Percentiles rank a stretch among this genome's conserved stretches.
Conservation (phyloP, 2,888 invertebrate species). For the Smittia sp. region DNA sequence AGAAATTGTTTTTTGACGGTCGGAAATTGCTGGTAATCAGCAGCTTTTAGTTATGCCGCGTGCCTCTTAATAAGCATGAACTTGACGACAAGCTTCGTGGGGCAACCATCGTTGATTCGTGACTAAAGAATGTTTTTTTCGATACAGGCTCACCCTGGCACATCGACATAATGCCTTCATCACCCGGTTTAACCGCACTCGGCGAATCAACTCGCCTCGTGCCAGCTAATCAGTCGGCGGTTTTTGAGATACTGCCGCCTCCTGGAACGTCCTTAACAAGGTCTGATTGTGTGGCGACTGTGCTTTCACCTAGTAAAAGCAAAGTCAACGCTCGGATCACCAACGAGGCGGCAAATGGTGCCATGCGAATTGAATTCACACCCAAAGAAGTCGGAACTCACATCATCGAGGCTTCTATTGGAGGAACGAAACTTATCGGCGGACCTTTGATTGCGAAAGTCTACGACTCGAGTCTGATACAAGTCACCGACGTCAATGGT, state of each 20-base stretch:
- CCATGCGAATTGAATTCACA: constrained; percentile 88
- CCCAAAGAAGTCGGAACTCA: constrained; percentile 94
- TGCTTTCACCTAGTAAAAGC: constrained; percentile 79
- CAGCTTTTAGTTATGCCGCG: too few relatives aligned
- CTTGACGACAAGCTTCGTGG: too few relatives aligned
- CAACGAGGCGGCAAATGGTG: constrained; percentile 76
- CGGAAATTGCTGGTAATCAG: too few relatives aligned
- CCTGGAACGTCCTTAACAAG: constrained; percentile 57
- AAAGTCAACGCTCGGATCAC: constrained; percentile 78
- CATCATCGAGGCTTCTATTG: constrained; percentile 85
- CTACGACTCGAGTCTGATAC: constrained; percentile 89
- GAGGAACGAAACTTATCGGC: constrained; percentile 83
- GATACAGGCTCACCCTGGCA: constrained; percentile 89
- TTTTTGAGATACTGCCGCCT: constrained; percentile 70
- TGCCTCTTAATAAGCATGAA: too few relatives aligned
- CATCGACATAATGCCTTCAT: constrained; percentile 84
- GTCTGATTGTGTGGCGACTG: constrained; percentile 63
- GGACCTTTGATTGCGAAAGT: constrained; percentile 92
- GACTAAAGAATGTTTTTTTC: constrained; percentile 41
- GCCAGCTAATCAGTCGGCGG: constrained; percentile 83
- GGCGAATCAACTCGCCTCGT: constrained; percentile 87
- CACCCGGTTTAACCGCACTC: constrained; percentile 71
- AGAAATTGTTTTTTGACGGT: too few relatives aligned
- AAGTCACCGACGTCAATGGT: constrained; percentile 90
- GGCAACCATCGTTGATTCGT: background rate